Conservation (phyloP, 2,113 vertebrate genomes). For the Gallinago media region DNA sequence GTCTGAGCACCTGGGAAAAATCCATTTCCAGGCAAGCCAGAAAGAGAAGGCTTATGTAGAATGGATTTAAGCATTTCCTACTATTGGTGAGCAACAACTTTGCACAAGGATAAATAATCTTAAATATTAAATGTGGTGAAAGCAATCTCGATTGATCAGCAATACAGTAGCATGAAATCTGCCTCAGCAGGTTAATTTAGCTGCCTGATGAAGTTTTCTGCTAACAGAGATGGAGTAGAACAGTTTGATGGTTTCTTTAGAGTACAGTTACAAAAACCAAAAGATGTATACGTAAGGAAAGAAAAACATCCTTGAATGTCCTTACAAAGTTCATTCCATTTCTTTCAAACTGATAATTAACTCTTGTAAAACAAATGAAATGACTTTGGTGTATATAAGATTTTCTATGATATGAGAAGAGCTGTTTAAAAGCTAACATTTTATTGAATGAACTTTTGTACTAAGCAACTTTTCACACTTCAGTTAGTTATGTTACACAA, state of each 20-base stretch:
- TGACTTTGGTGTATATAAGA: background rate
- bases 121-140: background rate
- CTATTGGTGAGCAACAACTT: background rate
- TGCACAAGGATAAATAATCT: background rate
- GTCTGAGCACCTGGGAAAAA: fast-evolving
- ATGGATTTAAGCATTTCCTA: background rate
- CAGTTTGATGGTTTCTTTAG: background rate
- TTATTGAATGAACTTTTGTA: background rate
- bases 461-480: background rate
- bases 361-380: background rate
- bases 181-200: background rate
- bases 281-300: background rate
- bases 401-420: background rate
- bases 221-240: background rate
- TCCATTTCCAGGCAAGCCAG: background rate
- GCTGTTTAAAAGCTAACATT: background rate
- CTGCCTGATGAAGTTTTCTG: slow-evolving; percentile 21
- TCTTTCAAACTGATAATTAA: background rate
- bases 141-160: background rate
- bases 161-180: background rate
- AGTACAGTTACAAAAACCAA: background rate
- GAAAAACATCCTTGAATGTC: background rate
- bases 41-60: background rate
- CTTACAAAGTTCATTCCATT: background rate
- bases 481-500: background rate